These are phyloP conservation scores for Archivesica marissinica DNA, from an alignment of 1,140 invertebrate genomes.

Conservation along the genomic window DNA sequence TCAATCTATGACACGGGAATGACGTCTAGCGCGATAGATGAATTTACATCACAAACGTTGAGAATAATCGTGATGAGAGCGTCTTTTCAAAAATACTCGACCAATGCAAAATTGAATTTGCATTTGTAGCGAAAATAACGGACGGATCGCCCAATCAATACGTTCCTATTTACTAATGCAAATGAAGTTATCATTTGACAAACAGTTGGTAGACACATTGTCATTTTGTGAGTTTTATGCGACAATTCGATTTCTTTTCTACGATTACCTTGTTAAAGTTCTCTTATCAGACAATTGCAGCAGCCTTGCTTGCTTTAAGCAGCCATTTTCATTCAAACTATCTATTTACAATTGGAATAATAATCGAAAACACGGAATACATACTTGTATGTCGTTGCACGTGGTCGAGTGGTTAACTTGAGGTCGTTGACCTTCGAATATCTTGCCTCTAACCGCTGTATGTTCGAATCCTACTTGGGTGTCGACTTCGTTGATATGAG, in stretches of 20 bases:
- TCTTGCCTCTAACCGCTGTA: too few species aligned
- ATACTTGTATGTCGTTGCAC: too few species aligned
- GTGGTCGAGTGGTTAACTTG: too few species aligned
- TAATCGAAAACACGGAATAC: too few species aligned
- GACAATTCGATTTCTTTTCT: slow-evolving; percentile 22
- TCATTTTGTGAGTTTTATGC: slow-evolving; percentile 30
- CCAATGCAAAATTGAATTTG: slow-evolving; percentile 15
- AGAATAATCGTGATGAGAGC: slow-evolving; percentile 1
- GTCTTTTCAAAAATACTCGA: slow-evolving; percentile 36
- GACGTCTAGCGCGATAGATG: neutral
- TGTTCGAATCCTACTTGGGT: too few species aligned
- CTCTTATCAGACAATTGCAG: slow-evolving; percentile 2
- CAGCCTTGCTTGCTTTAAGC: neutral
- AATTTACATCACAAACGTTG: slow-evolving; percentile 24
- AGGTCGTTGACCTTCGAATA: too few species aligned
- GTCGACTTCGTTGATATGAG: too few species aligned
- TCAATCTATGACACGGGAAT: neutral
- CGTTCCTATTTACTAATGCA: slow-evolving; percentile 35
- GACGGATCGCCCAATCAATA: slow-evolving; percentile 13
- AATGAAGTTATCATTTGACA: slow-evolving; percentile 38
- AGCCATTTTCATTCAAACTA: too few species aligned
- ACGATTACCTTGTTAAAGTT: neutral
- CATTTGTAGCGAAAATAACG: slow-evolving; percentile 44
- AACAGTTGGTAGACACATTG: slow-evolving; percentile 18
- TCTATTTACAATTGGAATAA: too few species aligned